Evolutionary conservation across 2,888 invertebrate species (phyloP), one percentile per base, ranked within the genome.

Genomic region (Drosophila eohydei): DNA sequence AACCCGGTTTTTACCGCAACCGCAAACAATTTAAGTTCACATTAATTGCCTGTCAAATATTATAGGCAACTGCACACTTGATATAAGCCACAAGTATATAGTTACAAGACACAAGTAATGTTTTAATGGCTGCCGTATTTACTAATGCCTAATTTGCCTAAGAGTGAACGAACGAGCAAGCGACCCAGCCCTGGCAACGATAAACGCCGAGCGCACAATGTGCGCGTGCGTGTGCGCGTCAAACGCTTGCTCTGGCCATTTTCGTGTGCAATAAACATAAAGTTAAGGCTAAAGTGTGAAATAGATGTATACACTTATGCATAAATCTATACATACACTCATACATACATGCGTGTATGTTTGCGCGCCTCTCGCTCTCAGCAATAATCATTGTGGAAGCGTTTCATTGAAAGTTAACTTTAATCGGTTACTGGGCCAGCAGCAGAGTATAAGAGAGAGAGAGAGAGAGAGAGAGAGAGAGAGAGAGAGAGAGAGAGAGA

Each of bases 371-470:
- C 30, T 16, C 32, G 34, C 21, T 41, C 34, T 32, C n/a, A 41
- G 32, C 51, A 32, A 11, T 34, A 26, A 28, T 50, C 50, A 30
- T 12, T 44, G 54, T n/a, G 52, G 11, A 38, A 77, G 74, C 80
- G 77, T 68, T 34, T 28, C n/a, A 57, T 64, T 79, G 36, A 69
- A 70, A 64, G 68, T 74, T 69, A 50, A 46, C 46, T 44, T 54
- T 41, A 70, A 62, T 73, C 74, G 83, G 87, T 83, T 74, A 83
- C 51, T 83, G 78, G 69, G 81, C 67, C 80, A 67, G 44, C 8
- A 28, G 28, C 3, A 28, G 26, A 16, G 44, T 56, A 43, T 43
- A 41, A 55, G 41, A 34, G 48, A 32, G 38, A 14, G 52, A 6
- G 16, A 16, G 12, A 32, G 16, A n/a, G 48, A 16, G 32, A 8